phyloP scores from a whole-genome alignment of 2,113 vertebrate genomes.

The Erythrolamprus reginae region DNA sequence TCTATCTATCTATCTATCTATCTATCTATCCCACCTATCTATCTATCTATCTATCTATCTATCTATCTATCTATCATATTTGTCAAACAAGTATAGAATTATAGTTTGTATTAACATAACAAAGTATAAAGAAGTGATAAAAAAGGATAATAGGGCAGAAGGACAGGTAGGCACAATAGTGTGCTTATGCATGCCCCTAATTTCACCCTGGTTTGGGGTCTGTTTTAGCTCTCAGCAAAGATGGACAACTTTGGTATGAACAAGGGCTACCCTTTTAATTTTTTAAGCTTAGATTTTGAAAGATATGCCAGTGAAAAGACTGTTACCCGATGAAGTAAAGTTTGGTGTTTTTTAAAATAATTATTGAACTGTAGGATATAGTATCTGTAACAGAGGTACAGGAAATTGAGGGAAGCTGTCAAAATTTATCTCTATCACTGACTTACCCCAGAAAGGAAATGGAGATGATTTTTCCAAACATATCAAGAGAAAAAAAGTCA shows the following conservation, averaged over 20 bases:
- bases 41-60: too few relatives aligned
- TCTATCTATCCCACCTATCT: too few relatives aligned
- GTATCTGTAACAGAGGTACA: neutral
- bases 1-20: too few relatives aligned
- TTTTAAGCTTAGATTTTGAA: neutral
- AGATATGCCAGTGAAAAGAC: neutral
- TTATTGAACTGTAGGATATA: neutral
- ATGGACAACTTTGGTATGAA: neutral
- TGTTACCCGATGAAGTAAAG: neutral
- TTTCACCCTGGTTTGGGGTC: neutral
- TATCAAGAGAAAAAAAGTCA: neutral
- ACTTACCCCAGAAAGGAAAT: slow-evolving; percentile 36
- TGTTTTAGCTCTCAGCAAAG: neutral
- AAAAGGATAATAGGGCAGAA: too few relatives aligned
- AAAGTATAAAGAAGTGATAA: too few relatives aligned
- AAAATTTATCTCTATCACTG: slow-evolving; percentile 19
- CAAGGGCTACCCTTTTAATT: neutral
- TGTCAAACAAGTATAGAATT: too few relatives aligned
- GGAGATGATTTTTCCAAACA: slow-evolving; percentile 21
- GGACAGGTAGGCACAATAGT: too few relatives aligned
- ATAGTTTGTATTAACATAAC: too few relatives aligned
- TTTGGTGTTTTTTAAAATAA: neutral
- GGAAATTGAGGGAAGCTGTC: neutral
- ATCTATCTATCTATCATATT: too few relatives aligned
- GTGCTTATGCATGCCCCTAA: too few relatives aligned